A percentile compares a stretch with the other conserved stretches of the same genome.
These are phyloP conservation scores for Formica aserva DNA, from an alignment of 2,888 invertebrate genomes.

Conservation along the genomic window DNA sequence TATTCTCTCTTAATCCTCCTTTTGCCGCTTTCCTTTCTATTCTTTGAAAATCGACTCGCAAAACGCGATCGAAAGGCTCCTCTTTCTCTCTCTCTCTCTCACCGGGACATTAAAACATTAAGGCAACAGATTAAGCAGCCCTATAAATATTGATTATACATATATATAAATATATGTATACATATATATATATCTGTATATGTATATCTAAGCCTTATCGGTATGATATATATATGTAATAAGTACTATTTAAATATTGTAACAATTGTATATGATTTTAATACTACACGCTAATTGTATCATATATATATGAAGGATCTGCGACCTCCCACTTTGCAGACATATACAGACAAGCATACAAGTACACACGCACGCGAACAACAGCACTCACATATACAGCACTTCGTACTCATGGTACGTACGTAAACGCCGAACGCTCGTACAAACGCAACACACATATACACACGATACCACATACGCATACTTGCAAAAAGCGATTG, in stretches of 20 bases:
- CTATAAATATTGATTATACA: conserved; percentile 84
- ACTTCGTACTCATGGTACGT: background rate
- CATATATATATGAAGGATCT: conserved; percentile 85
- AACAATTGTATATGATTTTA: conserved; percentile 86
- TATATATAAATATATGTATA: conserved; percentile 80
- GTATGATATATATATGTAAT: conserved; percentile 84
- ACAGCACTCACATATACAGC: conserved; percentile 10
- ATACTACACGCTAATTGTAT: conserved; percentile 86
- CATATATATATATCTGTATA: conserved; percentile 82
- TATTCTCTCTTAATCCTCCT: background rate
- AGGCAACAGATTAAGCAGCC: conserved; percentile 79
- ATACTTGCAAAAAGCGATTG: conserved; percentile 40
- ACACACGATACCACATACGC: background rate
- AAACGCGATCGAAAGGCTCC: conserved; percentile 16
- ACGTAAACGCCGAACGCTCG: conserved; percentile 17
- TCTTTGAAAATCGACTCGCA: conserved; percentile 22
- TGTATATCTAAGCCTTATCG: conserved; percentile 82
- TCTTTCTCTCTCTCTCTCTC: conserved; percentile 17
- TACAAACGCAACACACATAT: conserved; percentile 7
- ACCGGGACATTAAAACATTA: conserved; percentile 63
- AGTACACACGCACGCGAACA: conserved; percentile 28
- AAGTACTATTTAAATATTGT: conserved; percentile 86
- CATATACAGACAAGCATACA: conserved; percentile 74
- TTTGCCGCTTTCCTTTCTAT: conserved; percentile 5
- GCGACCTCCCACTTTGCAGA: conserved; percentile 85